Evolutionary conservation across 2,888 invertebrate species (phyloP), one percentile per base, ranked within the genome.

Genomic region (Oconnorella tubifera): DNA sequence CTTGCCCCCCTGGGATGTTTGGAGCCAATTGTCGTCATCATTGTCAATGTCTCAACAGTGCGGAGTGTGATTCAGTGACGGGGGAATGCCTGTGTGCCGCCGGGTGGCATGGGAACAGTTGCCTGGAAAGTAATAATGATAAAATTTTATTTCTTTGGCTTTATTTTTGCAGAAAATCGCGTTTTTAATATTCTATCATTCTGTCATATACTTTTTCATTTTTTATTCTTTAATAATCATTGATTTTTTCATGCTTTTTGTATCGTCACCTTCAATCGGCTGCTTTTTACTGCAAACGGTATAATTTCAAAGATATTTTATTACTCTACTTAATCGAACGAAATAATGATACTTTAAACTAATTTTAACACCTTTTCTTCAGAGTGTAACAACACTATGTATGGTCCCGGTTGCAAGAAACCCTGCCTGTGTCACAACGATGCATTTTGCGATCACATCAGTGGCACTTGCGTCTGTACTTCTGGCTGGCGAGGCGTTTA

Each of bases 351-450:
- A n/a, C n/a, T n/a, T n/a, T n/a, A n/a, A n/a, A n/a, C n/a, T n/a
- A n/a, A n/a, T n/a, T n/a, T n/a, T n/a, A n/a, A n/a, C n/a, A n/a
- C n/a, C n/a, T n/a, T n/a, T n/a, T n/a, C n/a, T n/a, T n/a, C 55
- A 66, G 83, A 77, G 67, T 84, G 84, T 70, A 75, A 77, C 0
- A 69, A 74, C n/a, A 80, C 79, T 10, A 77, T 78, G 1, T 84
- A 79, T 71, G 85, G 85, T 2, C 79, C 83, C 0, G 82, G 82
- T 40, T 85, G 85, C 71, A 71, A 74, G 59, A 73, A 77, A 32
- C 72, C 73, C 49, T 85, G 85, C 72, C 84, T 86, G 23, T 84
- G 84, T 71, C 75, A 80, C 73, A 79, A 84, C 70, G 79, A 77
- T 3, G 84, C 83, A 0, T 73, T 73, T 28, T 85, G 85, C 71